Base-by-base conservation (phyloP, 2,797 vertebrate species). In the Peromyscus attwateri region DNA sequence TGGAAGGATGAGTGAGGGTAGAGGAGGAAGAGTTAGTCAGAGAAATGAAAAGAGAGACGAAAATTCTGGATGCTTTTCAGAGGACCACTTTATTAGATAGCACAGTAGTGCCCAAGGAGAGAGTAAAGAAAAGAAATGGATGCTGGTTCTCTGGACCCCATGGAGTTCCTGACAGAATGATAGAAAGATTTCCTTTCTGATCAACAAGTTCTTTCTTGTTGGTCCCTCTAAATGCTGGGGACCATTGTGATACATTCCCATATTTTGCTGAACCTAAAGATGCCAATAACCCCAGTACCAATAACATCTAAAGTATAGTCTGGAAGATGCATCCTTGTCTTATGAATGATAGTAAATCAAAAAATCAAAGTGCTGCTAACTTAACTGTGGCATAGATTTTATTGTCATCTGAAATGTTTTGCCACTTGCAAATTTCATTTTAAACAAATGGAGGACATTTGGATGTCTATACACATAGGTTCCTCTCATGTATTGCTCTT, bases 221-320 rank as follows among this genome's bases (percentile, higher is more conserved):
- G 25, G 17, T 89, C 37, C 17, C 14, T 94, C 37, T 68, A 37
- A 40, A 55, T 68, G 13, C 13, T 68, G 19, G 25, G 52, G 1
- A 25, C 9, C 52, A 68, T 70, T 77, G 25, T 66, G 77, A 8
- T 40, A 11, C 43, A 62, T 62, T 7, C 7, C 4, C 17, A 43
- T 52, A 68, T 82, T 89, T 93, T 34, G 62, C 7, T 87, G 73
- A 55, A 46, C 49, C 90, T 94, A 75, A 83, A 80, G 79, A 60
- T 40, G 34, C 55, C 19, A 17, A 70, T 25, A 52, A 55, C 14
- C 6, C 21, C n/a, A 81, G 79, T 8, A 31, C 27, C 34, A 52
- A 16, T 6, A 60, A 34, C 12, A 60, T 37, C 79, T 81, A 49
- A 89, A 23, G 31, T 16, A 19, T 79, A 17, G 66, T 27, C 31